A percentile compares a stretch with the other conserved stretches of the same genome.
These are phyloP conservation scores for Litocranius walleri DNA, from an alignment of 2,113 vertebrate species.

Conservation along the genomic window DNA sequence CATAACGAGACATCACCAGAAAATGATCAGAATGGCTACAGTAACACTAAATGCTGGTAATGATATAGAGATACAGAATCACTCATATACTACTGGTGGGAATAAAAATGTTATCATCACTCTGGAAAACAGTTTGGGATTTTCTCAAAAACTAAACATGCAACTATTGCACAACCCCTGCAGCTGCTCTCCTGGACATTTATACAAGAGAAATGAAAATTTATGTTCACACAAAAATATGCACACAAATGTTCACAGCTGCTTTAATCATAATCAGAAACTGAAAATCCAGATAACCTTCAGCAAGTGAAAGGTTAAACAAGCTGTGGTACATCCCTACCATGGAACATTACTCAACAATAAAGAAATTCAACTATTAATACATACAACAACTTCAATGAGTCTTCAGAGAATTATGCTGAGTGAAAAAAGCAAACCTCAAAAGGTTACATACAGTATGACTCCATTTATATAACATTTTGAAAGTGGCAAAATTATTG, in stretches of 20 bases:
- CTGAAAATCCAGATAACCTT: not conserved
- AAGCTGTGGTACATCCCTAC: not conserved
- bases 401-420: not conserved
- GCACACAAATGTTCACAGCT: not conserved
- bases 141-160: not conserved
- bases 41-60: not conserved
- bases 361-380: not conserved
- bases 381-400: not conserved
- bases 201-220: not conserved
- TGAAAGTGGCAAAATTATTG: not conserved
- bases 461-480: not conserved
- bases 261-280: not conserved
- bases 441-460: not conserved
- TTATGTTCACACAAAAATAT: not conserved
- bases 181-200: not conserved
- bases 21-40: not conserved
- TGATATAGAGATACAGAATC: not conserved
- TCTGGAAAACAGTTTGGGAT: not conserved
- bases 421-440: not conserved
- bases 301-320: not conserved
- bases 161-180: not conserved
- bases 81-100: not conserved
- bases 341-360: not conserved
- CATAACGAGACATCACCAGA: not conserved
- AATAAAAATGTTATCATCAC: not conserved